Evolutionary conservation across 2,888 invertebrate genomes (phyloP).

Genomic region (Daptonema setosum): DNA sequence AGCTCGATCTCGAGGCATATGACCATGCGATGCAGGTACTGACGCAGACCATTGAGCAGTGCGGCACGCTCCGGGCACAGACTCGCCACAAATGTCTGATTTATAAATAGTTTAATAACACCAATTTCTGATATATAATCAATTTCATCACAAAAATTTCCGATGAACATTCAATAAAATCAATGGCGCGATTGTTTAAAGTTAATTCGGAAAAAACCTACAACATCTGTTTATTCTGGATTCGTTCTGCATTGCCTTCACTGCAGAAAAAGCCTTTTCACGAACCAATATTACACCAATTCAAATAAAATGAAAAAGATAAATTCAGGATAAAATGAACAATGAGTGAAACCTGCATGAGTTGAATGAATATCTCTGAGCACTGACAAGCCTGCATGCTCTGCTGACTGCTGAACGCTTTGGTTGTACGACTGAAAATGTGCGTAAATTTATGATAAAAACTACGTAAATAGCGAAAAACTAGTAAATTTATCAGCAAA

Average conservation of each 20-base stretch:
- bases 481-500: not conserved
- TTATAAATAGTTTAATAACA: too few relatives aligned
- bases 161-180: too few relatives aligned
- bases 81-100: too few relatives aligned
- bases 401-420: slow-evolving; percentile 37
- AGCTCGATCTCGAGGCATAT: slow-evolving; percentile 38
- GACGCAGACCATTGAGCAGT: slow-evolving; percentile 34
- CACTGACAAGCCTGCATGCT: slow-evolving; percentile 37
- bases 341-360: slow-evolving; percentile 28
- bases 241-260: too few relatives aligned
- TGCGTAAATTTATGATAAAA: not conserved
- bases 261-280: too few relatives aligned
- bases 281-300: too few relatives aligned
- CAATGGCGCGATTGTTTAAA: too few relatives aligned
- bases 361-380: slow-evolving; percentile 33
- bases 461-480: not conserved
- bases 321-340: slow-evolving; percentile 1
- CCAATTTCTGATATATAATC: too few relatives aligned
- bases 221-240: too few relatives aligned
- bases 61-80: too few relatives aligned
- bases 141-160: too few relatives aligned
- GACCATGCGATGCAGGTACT: slow-evolving; percentile 39
- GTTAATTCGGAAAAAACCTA: too few relatives aligned
- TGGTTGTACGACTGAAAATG: slow-evolving; percentile 35
- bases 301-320: not conserved